Evolutionary conservation across 2,888 invertebrate species (phyloP).

Genomic region (Sicus ferrugineus): DNA sequence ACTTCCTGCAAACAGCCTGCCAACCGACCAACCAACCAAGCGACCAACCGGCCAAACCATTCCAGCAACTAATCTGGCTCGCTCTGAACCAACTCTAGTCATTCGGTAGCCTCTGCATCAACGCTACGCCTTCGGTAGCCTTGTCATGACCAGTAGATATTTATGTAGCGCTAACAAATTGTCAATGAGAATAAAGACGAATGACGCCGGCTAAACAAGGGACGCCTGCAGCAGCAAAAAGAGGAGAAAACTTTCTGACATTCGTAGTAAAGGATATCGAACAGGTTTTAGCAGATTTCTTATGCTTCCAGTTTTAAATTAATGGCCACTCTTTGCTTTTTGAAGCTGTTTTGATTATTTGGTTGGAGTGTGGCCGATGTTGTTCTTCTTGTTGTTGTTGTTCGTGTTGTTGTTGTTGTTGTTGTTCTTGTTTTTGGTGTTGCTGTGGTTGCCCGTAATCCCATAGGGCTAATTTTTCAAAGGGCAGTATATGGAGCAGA

Average conservation of each 20-base stretch:
- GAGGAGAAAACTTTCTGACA: not conserved
- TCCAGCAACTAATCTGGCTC: no score
- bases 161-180: slow-evolving; percentile 39
- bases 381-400: not conserved
- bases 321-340: slow-evolving; percentile 8
- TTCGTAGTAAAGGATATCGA: not conserved
- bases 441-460: no score
- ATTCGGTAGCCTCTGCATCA: not conserved
- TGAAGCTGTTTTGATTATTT: not conserved
- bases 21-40: not conserved
- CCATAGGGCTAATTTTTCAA: not conserved
- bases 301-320: slow-evolving; percentile 8
- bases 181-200: slow-evolving; percentile 35
- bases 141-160: slow-evolving; percentile 34
- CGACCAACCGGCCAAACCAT: no score
- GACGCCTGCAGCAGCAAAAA: not conserved
- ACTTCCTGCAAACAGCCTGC: not conserved
- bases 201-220: not conserved
- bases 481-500: not conserved
- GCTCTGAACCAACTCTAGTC: not conserved
- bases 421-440: not conserved
- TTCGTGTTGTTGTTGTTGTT: not conserved
- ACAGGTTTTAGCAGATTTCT: slow-evolving; percentile 8
- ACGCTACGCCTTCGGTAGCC: not conserved
- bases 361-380: not conserved